Evolutionary conservation across 2,888 invertebrate species (phyloP).

Genomic region (Melinaea marsaeus): DNA sequence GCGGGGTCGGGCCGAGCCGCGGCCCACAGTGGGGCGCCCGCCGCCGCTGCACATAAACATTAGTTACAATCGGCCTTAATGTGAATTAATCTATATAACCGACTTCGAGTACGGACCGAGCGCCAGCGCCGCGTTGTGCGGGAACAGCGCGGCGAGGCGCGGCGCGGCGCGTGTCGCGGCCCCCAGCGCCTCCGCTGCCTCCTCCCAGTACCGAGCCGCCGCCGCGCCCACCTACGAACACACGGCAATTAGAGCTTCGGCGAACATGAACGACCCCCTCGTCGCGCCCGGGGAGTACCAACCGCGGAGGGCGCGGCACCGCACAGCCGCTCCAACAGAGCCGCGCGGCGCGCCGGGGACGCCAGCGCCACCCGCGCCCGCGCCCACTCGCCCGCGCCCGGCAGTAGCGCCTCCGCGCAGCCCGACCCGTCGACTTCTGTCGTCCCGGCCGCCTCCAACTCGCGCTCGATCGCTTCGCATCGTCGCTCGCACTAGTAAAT

Average conservation of each 20-base stretch:
- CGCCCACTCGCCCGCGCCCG: constrained; percentile 44
- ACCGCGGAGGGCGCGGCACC: constrained; percentile 32
- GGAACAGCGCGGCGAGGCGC: constrained; percentile 11
- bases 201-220: constrained; percentile 49
- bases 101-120: constrained; percentile 35
- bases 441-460: constrained; percentile 25
- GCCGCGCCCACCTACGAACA: constrained; percentile 15
- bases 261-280: constrained; percentile 35
- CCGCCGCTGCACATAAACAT: constrained; percentile 30
- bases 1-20: constrained; percentile 28
- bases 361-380: constrained; percentile 41
- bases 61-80: not conserved
- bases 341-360: constrained; percentile 32
- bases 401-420: constrained; percentile 39
- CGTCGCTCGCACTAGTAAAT: constrained; percentile 40
- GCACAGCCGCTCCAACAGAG: constrained; percentile 31
- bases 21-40: constrained; percentile 41
- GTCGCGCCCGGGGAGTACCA: constrained; percentile 18
- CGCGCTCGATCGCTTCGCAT: constrained; percentile 41
- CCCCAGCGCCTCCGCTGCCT: constrained; percentile 43
- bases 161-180: constrained; percentile 29
- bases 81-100: no score
- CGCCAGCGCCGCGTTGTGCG: constrained; percentile 36
- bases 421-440: constrained; percentile 31
- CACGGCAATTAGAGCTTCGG: constrained; percentile 32